These are phyloP conservation scores for Mesembrinibis cayennensis DNA, from an alignment of 2,113 vertebrate genomes.

Conservation along the genomic window DNA sequence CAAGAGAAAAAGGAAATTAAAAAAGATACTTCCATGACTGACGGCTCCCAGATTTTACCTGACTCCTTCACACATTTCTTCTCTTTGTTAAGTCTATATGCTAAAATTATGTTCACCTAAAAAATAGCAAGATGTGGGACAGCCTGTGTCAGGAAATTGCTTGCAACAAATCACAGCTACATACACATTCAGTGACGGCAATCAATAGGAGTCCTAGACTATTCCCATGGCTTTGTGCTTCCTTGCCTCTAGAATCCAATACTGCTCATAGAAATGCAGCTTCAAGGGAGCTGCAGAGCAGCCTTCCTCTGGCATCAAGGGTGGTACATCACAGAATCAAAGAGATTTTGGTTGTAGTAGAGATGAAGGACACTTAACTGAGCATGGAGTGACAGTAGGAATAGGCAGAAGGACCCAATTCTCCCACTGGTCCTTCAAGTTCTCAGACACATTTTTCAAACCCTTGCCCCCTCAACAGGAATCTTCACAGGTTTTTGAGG, in stretches of 20 bases:
- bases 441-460: neutral
- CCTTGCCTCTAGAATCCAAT: neutral
- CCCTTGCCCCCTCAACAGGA: neutral
- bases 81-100: neutral
- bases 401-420: neutral
- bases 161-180: neutral
- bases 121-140: neutral
- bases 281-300: neutral
- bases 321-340: neutral
- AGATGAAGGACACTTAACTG: neutral
- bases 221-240: neutral
- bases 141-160: neutral
- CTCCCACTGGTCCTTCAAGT: neutral
- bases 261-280: neutral
- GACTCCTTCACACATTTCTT: neutral
- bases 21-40: neutral
- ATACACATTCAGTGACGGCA: neutral
- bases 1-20: conserved; percentile 34
- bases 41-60: neutral
- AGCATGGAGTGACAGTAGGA: neutral
- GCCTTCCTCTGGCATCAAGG: neutral
- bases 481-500: neutral
- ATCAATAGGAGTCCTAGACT: neutral
- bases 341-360: neutral
- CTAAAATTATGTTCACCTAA: neutral